Evolutionary conservation across 2,113 vertebrate species (phyloP).

Genomic region (Merops nubicus): DNA sequence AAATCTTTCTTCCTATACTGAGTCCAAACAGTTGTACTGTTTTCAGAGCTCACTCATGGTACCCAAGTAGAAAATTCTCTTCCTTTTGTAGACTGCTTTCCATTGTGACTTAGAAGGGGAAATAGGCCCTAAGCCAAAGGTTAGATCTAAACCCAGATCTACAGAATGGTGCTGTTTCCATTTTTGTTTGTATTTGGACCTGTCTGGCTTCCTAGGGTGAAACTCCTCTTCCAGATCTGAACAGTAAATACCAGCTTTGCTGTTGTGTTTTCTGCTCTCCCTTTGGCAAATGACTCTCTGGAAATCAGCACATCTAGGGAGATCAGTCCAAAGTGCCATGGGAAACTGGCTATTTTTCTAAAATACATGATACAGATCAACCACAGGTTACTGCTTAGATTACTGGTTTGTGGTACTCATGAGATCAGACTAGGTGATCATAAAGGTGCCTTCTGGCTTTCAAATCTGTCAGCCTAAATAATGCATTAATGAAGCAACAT

Average conservation of each 20-base stretch:
- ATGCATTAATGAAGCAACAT: slow-evolving; percentile 61
- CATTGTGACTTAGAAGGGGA: neutral
- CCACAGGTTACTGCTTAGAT: slow-evolving; percentile 52
- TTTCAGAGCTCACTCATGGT: neutral
- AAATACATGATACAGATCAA: slow-evolving; percentile 55
- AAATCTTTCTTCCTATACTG: neutral
- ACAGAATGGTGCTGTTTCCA: slow-evolving; percentile 22
- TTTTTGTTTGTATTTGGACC: slow-evolving; percentile 58
- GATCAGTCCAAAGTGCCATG: slow-evolving; percentile 58
- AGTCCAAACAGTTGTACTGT: neutral
- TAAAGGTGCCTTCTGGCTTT: slow-evolving; percentile 62
- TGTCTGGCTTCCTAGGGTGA: slow-evolving; percentile 61
- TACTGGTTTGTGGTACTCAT: slow-evolving; percentile 41
- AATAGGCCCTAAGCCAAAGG: slow-evolving; percentile 41
- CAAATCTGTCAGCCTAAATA: slow-evolving; percentile 37
- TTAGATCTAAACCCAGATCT: slow-evolving; percentile 50
- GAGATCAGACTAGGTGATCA: slow-evolving; percentile 65
- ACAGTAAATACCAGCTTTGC: slow-evolving; percentile 27
- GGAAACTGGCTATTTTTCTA: slow-evolving; percentile 64
- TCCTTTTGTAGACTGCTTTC: neutral
- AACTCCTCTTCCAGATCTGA: slow-evolving; percentile 39
- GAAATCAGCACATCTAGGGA: slow-evolving; percentile 45
- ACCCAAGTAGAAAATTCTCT: neutral
- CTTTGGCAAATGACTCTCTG: slow-evolving; percentile 21
- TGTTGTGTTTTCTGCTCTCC: slow-evolving; percentile 17